Conservation (phyloP, 2,888 invertebrate species). For the Papilio gigon region DNA sequence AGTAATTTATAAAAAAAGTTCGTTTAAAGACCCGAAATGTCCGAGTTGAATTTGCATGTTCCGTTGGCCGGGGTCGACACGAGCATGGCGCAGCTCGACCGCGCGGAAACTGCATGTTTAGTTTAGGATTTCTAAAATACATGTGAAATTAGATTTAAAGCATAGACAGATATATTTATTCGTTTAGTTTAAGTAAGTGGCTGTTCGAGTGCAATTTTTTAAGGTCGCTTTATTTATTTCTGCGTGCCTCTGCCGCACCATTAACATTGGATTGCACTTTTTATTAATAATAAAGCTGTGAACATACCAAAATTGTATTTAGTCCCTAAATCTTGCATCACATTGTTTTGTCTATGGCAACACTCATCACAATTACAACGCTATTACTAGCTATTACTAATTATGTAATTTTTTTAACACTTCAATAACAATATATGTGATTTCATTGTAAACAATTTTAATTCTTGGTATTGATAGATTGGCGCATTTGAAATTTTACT, state of each 20-base stretch:
- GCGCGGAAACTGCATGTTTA: neutral
- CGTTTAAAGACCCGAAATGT: slow-evolving; percentile 68
- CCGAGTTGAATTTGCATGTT: slow-evolving; percentile 46
- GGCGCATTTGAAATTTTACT: neutral
- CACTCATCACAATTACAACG: neutral
- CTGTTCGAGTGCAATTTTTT: slow-evolving; percentile 19
- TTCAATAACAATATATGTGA: neutral
- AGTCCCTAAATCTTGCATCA: neutral
- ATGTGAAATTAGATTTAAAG: slow-evolving; percentile 18
- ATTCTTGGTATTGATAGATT: neutral
- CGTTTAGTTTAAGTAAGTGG: slow-evolving; percentile 16
- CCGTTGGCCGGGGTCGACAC: slow-evolving; percentile 20
- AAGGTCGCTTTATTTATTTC: slow-evolving; percentile 11
- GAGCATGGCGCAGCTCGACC: neutral
- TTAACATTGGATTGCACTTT: slow-evolving; percentile 11
- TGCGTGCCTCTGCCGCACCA: neutral
- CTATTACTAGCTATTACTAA: neutral
- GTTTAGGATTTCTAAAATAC: slow-evolving; percentile 1
- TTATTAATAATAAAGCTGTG: slow-evolving; percentile 25
- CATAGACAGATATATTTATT: slow-evolving; percentile 29
- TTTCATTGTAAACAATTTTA: neutral
- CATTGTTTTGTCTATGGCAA: neutral
- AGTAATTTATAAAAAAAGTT: slow-evolving; percentile 61
- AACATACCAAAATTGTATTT: slow-evolving; percentile 4
- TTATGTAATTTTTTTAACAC: neutral